Evolutionary conservation across 2,888 invertebrate species (phyloP), one percentile per base, ranked within the genome.

Genomic region (Zygothrica quintamaculata): DNA sequence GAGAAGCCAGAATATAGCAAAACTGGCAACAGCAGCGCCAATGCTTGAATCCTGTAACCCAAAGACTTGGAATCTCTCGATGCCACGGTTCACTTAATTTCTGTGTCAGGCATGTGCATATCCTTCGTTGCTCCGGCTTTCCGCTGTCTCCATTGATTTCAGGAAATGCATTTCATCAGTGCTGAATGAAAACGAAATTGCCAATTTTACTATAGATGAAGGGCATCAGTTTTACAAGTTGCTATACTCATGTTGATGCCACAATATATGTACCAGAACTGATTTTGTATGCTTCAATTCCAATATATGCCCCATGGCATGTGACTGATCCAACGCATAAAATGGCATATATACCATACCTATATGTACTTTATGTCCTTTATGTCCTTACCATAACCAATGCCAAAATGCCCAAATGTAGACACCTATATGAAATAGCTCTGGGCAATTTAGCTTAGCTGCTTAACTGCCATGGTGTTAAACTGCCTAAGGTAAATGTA

Each of bases 151-250:
- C 70, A 65, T 73, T 66, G 60, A 70, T 84, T 81, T 59, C 81
- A 67, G 85, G 85, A 85, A 85, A 84, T 84, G 78, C 77, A 80
- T 79, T 85, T 82, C 87, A 75, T 86, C 84, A 79, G 69, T 62
- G 66, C 61, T 80, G 68, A 81, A 76, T 82, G 82, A 84, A 87
- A 87, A 74, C 65, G 77, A 87, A 87, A 88, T 88, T 87, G 88
- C 66, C 85, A 87, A 87, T 88, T 87, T 78, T 62, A 62, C 61
- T 60, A 48, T 43, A 55, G 56, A 53, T 34, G 47, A 34, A 31
- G 9, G 11, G 5, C 22, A n/a, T 16, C 25, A 33, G 18, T n/a
- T 15, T 22, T 33, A 13, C 22, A 48, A 44, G 26, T n/a, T 37
- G 57, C 36, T 52, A 25, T 36, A 48, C 39, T 60, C 52, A 22